Percentiles rank a stretch among this genome's conserved stretches.
phyloP scores from a whole-genome alignment of 1,140 invertebrate genomes.

The Odontomachus brunneus region DNA sequence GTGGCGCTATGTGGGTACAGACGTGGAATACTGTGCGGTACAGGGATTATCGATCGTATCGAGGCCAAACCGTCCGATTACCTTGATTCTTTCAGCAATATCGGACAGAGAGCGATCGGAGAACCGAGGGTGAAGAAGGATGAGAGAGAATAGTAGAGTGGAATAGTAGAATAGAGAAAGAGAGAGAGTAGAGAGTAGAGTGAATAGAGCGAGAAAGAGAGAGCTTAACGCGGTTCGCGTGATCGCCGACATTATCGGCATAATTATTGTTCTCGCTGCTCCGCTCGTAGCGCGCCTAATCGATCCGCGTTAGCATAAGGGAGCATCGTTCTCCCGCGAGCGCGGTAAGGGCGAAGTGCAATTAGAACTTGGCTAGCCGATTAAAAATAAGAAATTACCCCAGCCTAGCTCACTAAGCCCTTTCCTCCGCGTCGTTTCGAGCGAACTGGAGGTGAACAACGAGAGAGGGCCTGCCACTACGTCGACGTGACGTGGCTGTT shows the following conservation, averaged over 20 bases:
- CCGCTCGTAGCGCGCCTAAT: conserved; percentile 18
- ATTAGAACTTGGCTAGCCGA: conserved; percentile 25
- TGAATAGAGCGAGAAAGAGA: no score
- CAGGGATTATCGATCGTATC: conserved; percentile 48
- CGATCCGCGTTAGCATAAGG: conserved; percentile 28
- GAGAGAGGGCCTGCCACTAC: no score
- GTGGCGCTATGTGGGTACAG: conserved; percentile 1
- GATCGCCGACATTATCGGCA: conserved; percentile 41
- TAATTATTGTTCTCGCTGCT: conserved; percentile 37
- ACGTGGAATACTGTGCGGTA: conserved; percentile 34
- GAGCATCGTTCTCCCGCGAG: not conserved
- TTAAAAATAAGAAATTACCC: conserved; percentile 38
- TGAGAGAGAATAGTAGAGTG: no score
- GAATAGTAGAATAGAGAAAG: not conserved
- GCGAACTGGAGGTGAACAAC: no score
- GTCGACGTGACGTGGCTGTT: not conserved
- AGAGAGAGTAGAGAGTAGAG: not conserved
- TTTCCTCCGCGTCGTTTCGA: not conserved
- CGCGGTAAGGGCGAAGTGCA: not conserved
- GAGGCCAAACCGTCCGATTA: conserved; percentile 40
- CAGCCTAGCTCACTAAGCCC: not conserved
- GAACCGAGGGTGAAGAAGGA: not conserved
- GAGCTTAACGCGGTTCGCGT: conserved; percentile 24
- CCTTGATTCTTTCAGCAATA: conserved; percentile 45
- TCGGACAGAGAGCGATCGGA: not conserved